These are phyloP conservation scores for Spilogale gracilis DNA, from an alignment of 2,113 vertebrate species.

Conservation along the genomic window DNA sequence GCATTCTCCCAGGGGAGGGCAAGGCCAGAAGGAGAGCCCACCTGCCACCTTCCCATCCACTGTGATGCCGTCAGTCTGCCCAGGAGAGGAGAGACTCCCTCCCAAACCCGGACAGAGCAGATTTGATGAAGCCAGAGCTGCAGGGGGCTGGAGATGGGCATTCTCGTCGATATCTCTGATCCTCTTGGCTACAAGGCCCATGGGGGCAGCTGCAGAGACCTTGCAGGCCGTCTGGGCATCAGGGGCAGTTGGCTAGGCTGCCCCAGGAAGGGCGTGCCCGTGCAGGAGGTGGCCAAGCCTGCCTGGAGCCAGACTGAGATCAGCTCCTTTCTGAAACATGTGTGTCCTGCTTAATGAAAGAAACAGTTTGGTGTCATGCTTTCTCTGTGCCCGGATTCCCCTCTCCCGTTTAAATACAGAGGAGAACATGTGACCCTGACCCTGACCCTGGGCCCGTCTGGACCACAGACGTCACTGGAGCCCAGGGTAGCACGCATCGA, in stretches of 20 bases:
- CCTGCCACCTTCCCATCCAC: neutral
- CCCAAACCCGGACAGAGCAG: neutral
- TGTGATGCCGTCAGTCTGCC: fast-evolving
- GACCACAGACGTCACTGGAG: neutral
- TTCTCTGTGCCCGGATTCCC: neutral
- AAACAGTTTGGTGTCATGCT: too few relatives aligned
- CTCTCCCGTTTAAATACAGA: neutral
- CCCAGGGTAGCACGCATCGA: neutral
- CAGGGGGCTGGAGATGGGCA: fast-evolving
- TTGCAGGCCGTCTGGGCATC: neutral
- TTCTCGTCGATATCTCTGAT: neutral
- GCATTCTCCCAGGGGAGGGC: neutral
- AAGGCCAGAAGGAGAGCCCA: neutral
- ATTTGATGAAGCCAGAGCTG: neutral
- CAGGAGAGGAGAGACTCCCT: neutral
- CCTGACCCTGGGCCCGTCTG: neutral
- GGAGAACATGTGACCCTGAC: neutral
- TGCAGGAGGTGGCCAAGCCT: neutral
- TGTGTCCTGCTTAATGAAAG: neutral
- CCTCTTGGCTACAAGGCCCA: fast-evolving
- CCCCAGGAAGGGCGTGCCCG: neutral
- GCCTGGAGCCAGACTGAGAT: neutral
- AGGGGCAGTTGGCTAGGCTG: neutral
- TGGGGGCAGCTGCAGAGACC: neutral
- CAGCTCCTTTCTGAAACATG: fast-evolving